Percentiles rank a stretch among this genome's conserved stretches.
Conservation (phyloP, 1,140 invertebrate genomes). For the Metaphire vulgaris region DNA sequence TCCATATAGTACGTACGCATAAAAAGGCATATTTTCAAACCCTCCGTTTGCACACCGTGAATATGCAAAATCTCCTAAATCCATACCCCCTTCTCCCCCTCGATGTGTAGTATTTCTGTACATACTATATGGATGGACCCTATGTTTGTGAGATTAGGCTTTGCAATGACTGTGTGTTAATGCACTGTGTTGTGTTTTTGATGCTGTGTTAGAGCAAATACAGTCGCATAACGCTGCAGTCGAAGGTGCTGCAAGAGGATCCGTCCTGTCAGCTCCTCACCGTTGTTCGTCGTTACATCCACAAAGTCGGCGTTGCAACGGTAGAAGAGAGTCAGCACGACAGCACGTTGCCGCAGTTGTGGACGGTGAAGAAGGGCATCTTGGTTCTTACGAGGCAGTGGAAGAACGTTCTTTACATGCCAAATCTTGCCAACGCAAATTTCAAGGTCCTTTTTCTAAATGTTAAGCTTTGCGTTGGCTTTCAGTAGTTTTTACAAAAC, state of each 20-base stretch:
- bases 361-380: conserved; percentile 81
- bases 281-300: conserved; percentile 76
- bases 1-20: too few relatives aligned
- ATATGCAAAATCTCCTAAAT: too few relatives aligned
- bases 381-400: conserved; percentile 87
- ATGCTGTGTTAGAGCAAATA: conserved; percentile 70
- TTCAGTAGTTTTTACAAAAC: too few relatives aligned
- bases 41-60: too few relatives aligned
- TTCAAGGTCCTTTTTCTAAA: conserved; percentile 48
- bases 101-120: too few relatives aligned
- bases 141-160: too few relatives aligned
- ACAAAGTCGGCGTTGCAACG: conserved; percentile 64
- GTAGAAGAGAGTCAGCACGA: conserved; percentile 79
- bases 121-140: too few relatives aligned
- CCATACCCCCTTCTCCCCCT: too few relatives aligned
- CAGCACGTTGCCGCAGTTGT: conserved; percentile 73
- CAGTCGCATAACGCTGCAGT: conserved; percentile 74
- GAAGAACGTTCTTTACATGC: conserved; percentile 93
- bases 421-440: conserved; percentile 78
- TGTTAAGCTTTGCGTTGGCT: too few relatives aligned
- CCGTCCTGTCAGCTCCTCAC: conserved; percentile 87
- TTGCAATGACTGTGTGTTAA: too few relatives aligned
- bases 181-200: background rate
- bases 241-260: conserved; percentile 87
- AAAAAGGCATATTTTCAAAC: too few relatives aligned